These are phyloP conservation scores for Synanthedon vespiformis DNA, from an alignment of 2,888 invertebrate species.

Conservation along the genomic window DNA sequence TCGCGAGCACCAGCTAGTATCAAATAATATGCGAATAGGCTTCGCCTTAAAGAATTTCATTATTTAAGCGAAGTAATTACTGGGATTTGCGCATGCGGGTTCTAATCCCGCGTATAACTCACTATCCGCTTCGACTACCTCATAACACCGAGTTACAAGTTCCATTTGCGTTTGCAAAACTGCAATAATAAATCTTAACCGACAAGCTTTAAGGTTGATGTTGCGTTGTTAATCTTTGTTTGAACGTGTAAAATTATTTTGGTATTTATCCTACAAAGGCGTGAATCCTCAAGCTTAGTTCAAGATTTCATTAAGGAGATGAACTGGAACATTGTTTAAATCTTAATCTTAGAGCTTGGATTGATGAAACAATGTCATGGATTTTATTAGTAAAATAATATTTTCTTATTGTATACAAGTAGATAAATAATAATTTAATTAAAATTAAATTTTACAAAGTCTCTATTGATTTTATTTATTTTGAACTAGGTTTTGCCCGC, in stretches of 20 bases:
- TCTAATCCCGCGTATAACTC: background rate
- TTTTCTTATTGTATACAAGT: too few relatives aligned
- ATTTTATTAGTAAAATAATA: too few relatives aligned
- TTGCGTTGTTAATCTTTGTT: background rate
- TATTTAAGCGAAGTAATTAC: background rate
- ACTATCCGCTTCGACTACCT: background rate
- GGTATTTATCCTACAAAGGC: conserved; percentile 1
- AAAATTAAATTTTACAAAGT: too few relatives aligned
- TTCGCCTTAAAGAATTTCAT: background rate
- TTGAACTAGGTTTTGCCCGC: too few relatives aligned
- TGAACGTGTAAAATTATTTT: background rate
- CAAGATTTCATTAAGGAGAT: conserved; percentile 15
- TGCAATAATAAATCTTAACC: background rate
- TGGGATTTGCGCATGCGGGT: background rate
- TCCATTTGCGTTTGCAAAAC: background rate
- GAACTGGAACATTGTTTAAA: background rate
- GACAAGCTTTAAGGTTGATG: background rate
- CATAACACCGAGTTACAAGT: background rate
- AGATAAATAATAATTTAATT: too few relatives aligned
- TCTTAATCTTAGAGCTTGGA: background rate
- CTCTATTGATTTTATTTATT: too few relatives aligned
- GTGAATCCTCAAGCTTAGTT: conserved; percentile 11
- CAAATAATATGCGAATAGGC: too few relatives aligned
- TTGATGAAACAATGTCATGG: too few relatives aligned
- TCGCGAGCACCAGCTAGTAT: too few relatives aligned